A percentile compares a stretch with the other conserved stretches of the same genome.
These are phyloP conservation scores for Drosophila lacertosa DNA, from an alignment of 1,140 invertebrate species.

Conservation along the genomic window DNA sequence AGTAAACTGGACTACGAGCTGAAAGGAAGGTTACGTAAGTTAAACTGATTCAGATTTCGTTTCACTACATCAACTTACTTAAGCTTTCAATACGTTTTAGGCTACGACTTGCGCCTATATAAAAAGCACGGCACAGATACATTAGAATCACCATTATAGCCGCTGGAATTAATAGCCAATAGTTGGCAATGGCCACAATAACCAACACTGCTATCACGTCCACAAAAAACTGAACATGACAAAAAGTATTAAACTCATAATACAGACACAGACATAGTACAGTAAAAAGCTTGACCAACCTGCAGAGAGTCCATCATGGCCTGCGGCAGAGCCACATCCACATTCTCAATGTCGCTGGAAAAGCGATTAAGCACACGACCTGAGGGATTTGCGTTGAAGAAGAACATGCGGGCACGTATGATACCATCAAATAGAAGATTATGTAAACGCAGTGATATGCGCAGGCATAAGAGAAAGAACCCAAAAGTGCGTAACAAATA, in stretches of 20 bases:
- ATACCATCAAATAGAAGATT: constrained; percentile 93
- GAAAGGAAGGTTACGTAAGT: background rate
- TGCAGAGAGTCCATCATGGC: constrained; percentile 88
- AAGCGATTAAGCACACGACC: constrained; percentile 93
- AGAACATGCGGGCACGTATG: constrained; percentile 92
- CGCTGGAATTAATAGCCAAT: constrained; percentile 90
- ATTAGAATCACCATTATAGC: constrained; percentile 88
- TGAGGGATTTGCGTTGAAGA: constrained; percentile 93
- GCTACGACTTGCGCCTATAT: constrained; percentile 91
- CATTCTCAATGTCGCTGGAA: constrained; percentile 92
- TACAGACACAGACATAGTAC: background rate
- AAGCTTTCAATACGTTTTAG: constrained; percentile 93
- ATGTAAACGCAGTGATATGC: constrained; percentile 91
- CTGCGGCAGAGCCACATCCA: constrained; percentile 92
- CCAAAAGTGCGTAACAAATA: constrained; percentile 86
- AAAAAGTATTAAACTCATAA: background rate
- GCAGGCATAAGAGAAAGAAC: constrained; percentile 92
- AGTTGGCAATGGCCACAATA: constrained; percentile 89
- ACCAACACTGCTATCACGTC: constrained; percentile 87
- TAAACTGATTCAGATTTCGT: background rate
- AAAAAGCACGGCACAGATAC: constrained; percentile 88
- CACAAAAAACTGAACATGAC: constrained; percentile 87
- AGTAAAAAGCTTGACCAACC: background rate
- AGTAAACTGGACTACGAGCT: constrained; percentile 93
- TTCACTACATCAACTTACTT: constrained; percentile 85